Evolutionary conservation across 2,888 invertebrate genomes (phyloP).

Genomic region (Desoria tigrina): DNA sequence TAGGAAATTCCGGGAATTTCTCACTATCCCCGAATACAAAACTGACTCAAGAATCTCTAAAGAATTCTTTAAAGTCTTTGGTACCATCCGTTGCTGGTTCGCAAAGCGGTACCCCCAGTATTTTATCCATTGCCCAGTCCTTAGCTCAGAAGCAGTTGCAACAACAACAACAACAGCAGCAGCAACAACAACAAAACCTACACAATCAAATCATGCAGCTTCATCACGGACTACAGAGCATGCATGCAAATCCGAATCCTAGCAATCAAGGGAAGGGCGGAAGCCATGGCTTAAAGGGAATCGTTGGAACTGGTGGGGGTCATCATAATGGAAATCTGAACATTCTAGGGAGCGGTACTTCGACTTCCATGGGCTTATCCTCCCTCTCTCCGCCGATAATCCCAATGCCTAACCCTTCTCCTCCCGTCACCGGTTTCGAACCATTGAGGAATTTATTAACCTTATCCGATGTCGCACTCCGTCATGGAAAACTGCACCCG

Average conservation of each 20-base stretch:
- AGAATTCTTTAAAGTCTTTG: constrained; percentile 10
- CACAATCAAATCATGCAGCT: constrained; percentile 20
- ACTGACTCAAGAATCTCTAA: neutral
- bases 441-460: constrained; percentile 63
- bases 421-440: constrained; percentile 37
- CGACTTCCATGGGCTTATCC: constrained; percentile 20
- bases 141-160: constrained; percentile 47
- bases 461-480: constrained; percentile 57
- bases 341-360: constrained; percentile 25
- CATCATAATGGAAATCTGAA: neutral
- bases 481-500: constrained; percentile 52
- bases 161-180: constrained; percentile 28
- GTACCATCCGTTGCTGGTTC: constrained; percentile 1
- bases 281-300: no score
- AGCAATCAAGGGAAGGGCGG: constrained; percentile 4
- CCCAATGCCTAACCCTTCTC: constrained; percentile 48
- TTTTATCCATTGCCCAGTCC: constrained; percentile 49
- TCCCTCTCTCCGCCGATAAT: constrained; percentile 44
- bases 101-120: constrained; percentile 17
- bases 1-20: neutral
- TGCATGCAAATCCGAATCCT: constrained; percentile 1
- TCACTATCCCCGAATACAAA: neutral
- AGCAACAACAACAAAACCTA: constrained; percentile 30
- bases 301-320: neutral
- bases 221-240: constrained; percentile 13